Conservation (phyloP, 2,888 invertebrate species). For the Hypercompe scribonia region DNA sequence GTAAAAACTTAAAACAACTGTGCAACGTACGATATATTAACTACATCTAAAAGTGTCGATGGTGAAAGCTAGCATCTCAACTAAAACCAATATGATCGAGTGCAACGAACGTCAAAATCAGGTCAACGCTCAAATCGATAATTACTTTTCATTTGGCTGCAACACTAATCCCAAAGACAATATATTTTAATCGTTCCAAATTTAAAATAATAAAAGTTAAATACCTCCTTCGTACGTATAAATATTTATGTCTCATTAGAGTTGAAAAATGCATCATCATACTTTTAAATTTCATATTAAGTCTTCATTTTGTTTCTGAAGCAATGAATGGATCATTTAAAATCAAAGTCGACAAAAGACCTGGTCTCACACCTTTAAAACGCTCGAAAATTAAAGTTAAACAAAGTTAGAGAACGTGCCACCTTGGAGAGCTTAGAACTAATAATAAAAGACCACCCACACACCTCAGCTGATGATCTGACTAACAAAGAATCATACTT, state of each 20-base stretch:
- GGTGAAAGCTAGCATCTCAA: slow-evolving; percentile 1
- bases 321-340: neutral
- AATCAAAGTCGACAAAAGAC: slow-evolving; percentile 33
- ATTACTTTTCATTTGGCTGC: slow-evolving; percentile 19
- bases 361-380: slow-evolving; percentile 53
- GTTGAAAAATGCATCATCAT: no score
- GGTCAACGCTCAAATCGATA: slow-evolving; percentile 33
- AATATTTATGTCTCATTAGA: no score
- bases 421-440: slow-evolving; percentile 15
- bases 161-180: slow-evolving; percentile 15
- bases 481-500: slow-evolving; percentile 3
- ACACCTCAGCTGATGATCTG: slow-evolving; percentile 5
- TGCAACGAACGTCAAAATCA: slow-evolving; percentile 18
- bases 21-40: neutral
- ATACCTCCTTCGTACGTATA: no score
- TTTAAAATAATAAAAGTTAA: neutral
- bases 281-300: no score
- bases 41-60: neutral
- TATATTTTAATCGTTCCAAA: neutral
- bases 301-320: no score
- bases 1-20: neutral
- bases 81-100: slow-evolving; percentile 12
- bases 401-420: slow-evolving; percentile 7
- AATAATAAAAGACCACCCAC: slow-evolving; percentile 26
- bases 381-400: slow-evolving; percentile 12